phyloP scores from a whole-genome alignment of 2,113 vertebrate genomes.

The Catharus minimus region DNA sequence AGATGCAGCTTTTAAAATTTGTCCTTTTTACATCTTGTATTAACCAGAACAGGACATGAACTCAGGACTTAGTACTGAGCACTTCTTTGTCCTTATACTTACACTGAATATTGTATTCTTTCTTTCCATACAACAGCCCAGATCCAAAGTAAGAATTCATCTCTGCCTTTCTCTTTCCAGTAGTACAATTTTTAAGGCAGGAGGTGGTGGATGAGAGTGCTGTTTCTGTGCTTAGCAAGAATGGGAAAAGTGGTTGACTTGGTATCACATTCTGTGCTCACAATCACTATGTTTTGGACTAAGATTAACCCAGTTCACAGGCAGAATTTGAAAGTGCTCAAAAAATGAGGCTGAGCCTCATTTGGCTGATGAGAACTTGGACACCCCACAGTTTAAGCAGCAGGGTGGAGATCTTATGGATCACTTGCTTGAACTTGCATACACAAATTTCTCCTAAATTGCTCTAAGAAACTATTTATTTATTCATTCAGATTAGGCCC shows the following conservation, averaged over 20 bases:
- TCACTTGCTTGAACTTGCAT: slow-evolving; percentile 42
- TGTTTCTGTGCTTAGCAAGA: neutral
- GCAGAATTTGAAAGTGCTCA: neutral
- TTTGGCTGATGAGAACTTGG: neutral
- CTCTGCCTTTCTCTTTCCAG: neutral
- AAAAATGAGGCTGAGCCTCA: neutral
- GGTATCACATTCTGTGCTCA: neutral
- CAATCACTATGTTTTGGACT: neutral
- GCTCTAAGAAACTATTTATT: slow-evolving; percentile 36
- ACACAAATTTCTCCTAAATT: slow-evolving; percentile 24
- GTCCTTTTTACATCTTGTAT: neutral
- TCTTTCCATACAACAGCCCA: neutral
- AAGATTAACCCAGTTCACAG: neutral
- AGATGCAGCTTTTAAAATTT: neutral
- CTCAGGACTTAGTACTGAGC: neutral
- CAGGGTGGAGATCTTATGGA: neutral
- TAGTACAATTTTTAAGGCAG: neutral
- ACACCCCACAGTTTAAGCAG: neutral
- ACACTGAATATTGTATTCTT: neutral
- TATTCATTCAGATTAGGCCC: slow-evolving; percentile 19
- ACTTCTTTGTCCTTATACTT: neutral
- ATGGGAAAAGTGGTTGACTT: neutral
- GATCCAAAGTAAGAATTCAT: neutral
- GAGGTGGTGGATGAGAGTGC: neutral
- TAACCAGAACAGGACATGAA: neutral